A percentile compares a stretch with the other conserved stretches of the same genome.
Conservation (phyloP, 2,113 vertebrate genomes). For the Chelonoidis abingdonii region DNA sequence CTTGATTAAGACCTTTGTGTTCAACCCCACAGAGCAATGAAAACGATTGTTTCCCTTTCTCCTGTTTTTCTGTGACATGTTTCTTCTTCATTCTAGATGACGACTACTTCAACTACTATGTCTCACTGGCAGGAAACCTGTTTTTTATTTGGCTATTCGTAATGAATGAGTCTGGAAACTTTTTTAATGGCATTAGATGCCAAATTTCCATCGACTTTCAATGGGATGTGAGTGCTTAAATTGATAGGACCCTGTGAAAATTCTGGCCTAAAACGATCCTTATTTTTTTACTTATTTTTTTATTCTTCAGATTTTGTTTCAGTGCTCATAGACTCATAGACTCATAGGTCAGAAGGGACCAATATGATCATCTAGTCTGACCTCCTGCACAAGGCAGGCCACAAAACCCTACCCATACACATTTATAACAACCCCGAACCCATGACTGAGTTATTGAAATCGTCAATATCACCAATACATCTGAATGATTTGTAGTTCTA, state of each 20-base stretch:
- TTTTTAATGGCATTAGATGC: background rate
- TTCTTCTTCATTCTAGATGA: background rate
- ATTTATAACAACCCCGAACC: too few species aligned
- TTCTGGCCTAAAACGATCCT: background rate
- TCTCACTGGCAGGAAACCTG: background rate
- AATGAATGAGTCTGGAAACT: conserved; percentile 13
- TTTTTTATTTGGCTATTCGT: background rate
- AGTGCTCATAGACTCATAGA: too few species aligned
- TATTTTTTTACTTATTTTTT: background rate
- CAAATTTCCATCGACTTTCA: background rate
- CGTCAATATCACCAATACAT: background rate
- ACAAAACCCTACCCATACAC: too few species aligned
- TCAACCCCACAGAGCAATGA: rapidly evolving
- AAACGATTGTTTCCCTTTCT: background rate
- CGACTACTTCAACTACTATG: background rate
- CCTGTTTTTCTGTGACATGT: background rate
- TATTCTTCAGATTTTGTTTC: background rate
- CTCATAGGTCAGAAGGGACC: too few species aligned
- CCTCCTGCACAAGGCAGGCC: too few species aligned
- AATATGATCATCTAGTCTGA: too few species aligned
- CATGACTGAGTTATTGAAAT: too few species aligned
- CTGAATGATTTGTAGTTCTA: background rate
- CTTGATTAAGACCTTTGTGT: background rate
- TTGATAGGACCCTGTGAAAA: background rate
- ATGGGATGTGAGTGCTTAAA: background rate